A percentile compares a stretch with the other conserved stretches of the same genome.
These are phyloP conservation scores for Sphaerodactylus townsendi DNA, from an alignment of 2,113 vertebrate genomes.

Conservation along the genomic window DNA sequence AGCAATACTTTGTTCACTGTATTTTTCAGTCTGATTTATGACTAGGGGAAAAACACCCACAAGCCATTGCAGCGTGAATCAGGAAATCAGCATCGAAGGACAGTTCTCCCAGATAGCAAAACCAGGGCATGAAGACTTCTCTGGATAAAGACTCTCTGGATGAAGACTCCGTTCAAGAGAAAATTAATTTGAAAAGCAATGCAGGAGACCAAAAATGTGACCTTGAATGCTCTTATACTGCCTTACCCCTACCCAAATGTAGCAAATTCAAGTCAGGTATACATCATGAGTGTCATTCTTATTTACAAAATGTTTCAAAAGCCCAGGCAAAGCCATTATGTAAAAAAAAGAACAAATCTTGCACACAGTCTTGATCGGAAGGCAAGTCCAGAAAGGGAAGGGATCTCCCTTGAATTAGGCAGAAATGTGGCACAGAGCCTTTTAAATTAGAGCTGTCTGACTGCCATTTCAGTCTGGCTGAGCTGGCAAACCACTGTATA, in stretches of 20 bases:
- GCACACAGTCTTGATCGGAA: no score
- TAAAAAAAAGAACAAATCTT: no score
- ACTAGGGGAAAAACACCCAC: rapidly evolving
- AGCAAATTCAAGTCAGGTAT: background rate
- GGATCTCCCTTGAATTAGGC: no score
- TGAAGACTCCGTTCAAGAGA: background rate
- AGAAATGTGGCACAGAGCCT: no score
- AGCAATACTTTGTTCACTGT: background rate
- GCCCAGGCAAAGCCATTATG: no score
- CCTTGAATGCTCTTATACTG: background rate
- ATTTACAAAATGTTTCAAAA: no score
- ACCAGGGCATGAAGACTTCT: background rate
- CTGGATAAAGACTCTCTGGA: background rate
- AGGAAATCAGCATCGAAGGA: rapidly evolving
- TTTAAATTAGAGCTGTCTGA: no score
- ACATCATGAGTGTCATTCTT: no score
- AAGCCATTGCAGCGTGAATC: rapidly evolving
- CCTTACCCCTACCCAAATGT: background rate
- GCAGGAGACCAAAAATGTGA: background rate
- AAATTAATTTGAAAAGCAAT: background rate
- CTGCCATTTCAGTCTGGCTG: no score
- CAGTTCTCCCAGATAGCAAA: rapidly evolving
- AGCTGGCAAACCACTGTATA: no score
- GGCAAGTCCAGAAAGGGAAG: no score
- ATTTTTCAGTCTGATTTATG: background rate